Base-by-base conservation (phyloP, 2,113 vertebrate genomes). In the Dryoscopus gambensis region DNA sequence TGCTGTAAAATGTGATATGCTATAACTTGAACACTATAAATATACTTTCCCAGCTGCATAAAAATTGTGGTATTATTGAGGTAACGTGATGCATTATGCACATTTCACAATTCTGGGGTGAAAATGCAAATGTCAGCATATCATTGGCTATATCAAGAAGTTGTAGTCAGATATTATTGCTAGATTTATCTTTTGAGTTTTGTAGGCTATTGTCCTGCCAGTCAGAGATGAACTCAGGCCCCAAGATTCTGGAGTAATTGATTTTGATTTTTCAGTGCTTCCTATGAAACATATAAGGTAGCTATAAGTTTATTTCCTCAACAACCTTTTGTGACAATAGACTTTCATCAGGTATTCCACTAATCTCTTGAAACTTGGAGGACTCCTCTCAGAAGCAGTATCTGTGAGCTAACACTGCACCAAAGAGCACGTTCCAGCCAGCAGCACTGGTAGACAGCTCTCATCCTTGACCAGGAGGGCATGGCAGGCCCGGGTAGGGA, bases 21-120 rank as follows among this genome's bases (percentile, higher is more conserved):
- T 84, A 2, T 78, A 60, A 75, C 59, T 74, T 44, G 47, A 65
- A 77, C 28, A 49, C n/a, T 67, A 25, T 39, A 95, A 94, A 93
- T 56, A 63, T 10, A 39, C 39, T 79, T 63, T 39, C 13, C n/a
- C 28, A 50, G 49, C 15, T n/a, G 25, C 22, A 49, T 27, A 40
- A 33, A 79, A 71, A 18, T 28, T 53, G 65, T 28, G 39, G n/a
- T 30, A n/a, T 68, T 69, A 37, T 21, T 73, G 49, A 82, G 44
- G 57, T n/a, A 73, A 85, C 5, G 16, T 40, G 25, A 84, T 35
- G 10, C 18, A 37, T 46, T 75, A 76, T 13, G 33, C 0, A 4
- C 31, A 42, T 73, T 73, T 79, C 62, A 73, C 16, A 55, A 12
- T 59, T 84, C 79, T 57, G 2, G 23, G 20, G 15, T 50, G 50